phyloP scores from a whole-genome alignment of 1,140 invertebrate genomes.

The Drosophila virilis region DNA sequence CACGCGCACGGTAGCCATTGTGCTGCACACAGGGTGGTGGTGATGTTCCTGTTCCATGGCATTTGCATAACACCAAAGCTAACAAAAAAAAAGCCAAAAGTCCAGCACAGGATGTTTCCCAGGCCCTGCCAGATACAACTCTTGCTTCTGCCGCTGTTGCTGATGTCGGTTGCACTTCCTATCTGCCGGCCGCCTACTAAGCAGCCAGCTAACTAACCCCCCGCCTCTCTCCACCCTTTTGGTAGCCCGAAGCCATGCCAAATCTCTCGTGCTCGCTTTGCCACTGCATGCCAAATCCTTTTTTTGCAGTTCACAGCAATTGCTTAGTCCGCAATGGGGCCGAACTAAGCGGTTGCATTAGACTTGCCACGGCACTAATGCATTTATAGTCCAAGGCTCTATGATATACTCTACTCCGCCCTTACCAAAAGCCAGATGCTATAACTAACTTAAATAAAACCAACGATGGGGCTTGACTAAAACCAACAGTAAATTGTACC shows the following conservation, averaged over 20 bases:
- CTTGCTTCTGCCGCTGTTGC: slow-evolving; percentile 38
- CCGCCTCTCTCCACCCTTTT: no score
- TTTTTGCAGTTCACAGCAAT: slow-evolving; percentile 75
- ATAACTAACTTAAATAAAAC: slow-evolving; percentile 24
- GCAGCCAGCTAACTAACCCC: neutral
- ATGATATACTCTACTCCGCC: slow-evolving; percentile 64
- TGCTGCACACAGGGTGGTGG: slow-evolving; percentile 78
- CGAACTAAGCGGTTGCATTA: slow-evolving; percentile 37
- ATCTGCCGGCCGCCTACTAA: slow-evolving; percentile 36
- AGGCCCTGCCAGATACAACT: slow-evolving; percentile 43
- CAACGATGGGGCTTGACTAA: neutral
- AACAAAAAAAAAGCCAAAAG: slow-evolving; percentile 38
- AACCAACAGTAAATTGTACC: slow-evolving; percentile 12
- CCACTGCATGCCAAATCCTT: slow-evolving; percentile 80
- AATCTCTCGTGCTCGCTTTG: slow-evolving; percentile 39
- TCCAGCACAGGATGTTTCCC: slow-evolving; percentile 67
- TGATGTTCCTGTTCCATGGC: slow-evolving; percentile 59
- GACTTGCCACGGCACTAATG: slow-evolving; percentile 63
- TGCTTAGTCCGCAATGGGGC: slow-evolving; percentile 39
- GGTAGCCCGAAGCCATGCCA: slow-evolving; percentile 17
- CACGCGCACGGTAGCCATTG: slow-evolving; percentile 81
- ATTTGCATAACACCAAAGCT: slow-evolving; percentile 75
- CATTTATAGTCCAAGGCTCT: slow-evolving; percentile 42
- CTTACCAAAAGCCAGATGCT: slow-evolving; percentile 55
- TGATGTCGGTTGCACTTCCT: slow-evolving; percentile 21